Evolutionary conservation across 2,113 vertebrate species (phyloP), one percentile per base, ranked within the genome.

Genomic region (Mellivora capensis): DNA sequence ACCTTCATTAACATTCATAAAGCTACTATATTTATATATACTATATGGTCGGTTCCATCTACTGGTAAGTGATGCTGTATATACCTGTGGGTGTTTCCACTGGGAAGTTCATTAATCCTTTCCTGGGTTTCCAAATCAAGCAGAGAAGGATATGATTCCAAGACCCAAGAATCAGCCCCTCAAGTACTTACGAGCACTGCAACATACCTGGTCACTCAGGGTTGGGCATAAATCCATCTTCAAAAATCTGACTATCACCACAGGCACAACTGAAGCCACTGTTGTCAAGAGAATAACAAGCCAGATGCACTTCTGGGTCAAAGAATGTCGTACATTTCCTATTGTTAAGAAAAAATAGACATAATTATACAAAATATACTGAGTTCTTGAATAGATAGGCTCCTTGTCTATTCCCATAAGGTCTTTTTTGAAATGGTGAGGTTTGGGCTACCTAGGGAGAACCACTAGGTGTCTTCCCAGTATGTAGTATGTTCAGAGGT

Each of bases 281-380:
- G 98, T 98, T 54, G 99, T 99, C 93, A 99, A 98, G 91, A 99
- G 97, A 97, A 99, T 99, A 74, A 99, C 98, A 89, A 99, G 95
- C 99, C 99, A 99, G 95, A 99, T 98, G 21, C 91, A 98, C 91
- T 97, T 98, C 98, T 99, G 98, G 71, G 97, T 96, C 71, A 99
- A 98, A 84, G 98, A 98, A 98, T 98, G 99, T 10, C 96, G 96
- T 15, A 98, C 98, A 6, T 99, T 98, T 93, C 99, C 99, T 99
- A 49, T 90, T 49, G 37, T 77, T 39, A 93, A 94, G 94, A 95
- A 93, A 91, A 97, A 91, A 88, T 6, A 93, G 34, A 90, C 12
- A 37, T 69, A 69, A 69, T 69, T 9, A 93, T 37, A 90, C 14
- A 69, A 69, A 69, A 69, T 10, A 69, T 21, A 37, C 12, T 49